phyloP scores from a whole-genome alignment of 1,140 invertebrate species.

The Conopomorpha cramerella region DNA sequence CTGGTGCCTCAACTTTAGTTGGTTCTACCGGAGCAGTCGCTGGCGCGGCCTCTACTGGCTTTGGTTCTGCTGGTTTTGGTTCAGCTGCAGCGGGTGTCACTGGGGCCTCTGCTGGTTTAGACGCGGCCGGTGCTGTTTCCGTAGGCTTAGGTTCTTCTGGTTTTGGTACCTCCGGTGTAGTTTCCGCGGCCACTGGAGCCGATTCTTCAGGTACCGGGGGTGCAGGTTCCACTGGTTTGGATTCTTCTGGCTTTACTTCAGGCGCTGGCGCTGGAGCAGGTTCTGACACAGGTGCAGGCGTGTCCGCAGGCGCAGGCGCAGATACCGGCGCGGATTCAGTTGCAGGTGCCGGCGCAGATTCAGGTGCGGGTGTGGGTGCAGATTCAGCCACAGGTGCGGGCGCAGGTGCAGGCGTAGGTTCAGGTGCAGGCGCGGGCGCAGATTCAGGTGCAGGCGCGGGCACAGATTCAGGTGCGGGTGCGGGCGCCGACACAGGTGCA shows the following conservation, averaged over 20 bases:
- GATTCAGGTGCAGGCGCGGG: conserved; percentile 3
- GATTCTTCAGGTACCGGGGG: conserved; percentile 9
- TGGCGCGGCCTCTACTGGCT: conserved; percentile 4
- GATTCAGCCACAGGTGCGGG: conserved; percentile 11
- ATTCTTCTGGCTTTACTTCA: too few relatives aligned
- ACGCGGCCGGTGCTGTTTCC: too few relatives aligned
- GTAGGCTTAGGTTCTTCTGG: too few relatives aligned
- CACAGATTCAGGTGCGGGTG: neutral
- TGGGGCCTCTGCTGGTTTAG: conserved; percentile 4
- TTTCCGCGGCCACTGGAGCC: conserved; percentile 9
- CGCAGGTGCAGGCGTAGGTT: conserved; percentile 7
- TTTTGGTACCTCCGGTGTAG: too few relatives aligned
- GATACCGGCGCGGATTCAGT: conserved; percentile 1
- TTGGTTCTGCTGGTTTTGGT: too few relatives aligned
- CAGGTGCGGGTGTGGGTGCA: conserved; percentile 1
- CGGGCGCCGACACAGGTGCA: neutral
- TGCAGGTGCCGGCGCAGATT: neutral
- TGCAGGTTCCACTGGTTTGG: conserved; percentile 4
- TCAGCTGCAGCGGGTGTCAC: too few relatives aligned
- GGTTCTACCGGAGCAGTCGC: conserved; percentile 14
- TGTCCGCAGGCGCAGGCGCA: conserved; percentile 1
- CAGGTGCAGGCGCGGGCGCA: conserved; percentile 1
- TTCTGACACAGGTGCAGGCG: neutral
- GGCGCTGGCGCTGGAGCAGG: conserved; percentile 11
- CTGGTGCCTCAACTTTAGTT: conserved; percentile 8